phyloP scores from a whole-genome alignment of 2,888 invertebrate species.

The Sphinx pinastri region DNA sequence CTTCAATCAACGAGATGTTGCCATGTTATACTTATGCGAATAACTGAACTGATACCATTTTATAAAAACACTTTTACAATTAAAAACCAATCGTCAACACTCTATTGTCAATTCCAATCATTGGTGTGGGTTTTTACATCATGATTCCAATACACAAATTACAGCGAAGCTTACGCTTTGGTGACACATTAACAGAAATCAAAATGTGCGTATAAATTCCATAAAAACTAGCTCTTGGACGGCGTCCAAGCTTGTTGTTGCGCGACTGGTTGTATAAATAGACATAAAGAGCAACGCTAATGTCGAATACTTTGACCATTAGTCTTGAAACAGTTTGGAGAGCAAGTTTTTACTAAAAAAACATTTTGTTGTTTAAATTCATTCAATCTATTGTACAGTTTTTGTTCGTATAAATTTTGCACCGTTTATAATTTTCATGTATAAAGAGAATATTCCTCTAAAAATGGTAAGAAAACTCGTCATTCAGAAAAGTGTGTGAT shows the following conservation, averaged over 20 bases:
- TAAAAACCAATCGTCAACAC: background rate
- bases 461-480: background rate
- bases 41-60: background rate
- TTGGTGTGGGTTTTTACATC: too few relatives aligned
- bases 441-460: background rate
- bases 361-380: background rate
- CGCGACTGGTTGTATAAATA: slow-evolving; percentile 45
- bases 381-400: background rate
- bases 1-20: slow-evolving; percentile 15
- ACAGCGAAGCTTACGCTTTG: slow-evolving; percentile 31
- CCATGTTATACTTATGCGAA: background rate
- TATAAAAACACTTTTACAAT: background rate
- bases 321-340: slow-evolving; percentile 15
- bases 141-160: slow-evolving; percentile 6
- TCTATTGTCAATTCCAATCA: background rate
- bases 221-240: slow-evolving; percentile 49
- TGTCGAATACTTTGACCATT: slow-evolving; percentile 23
- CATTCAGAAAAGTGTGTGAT: background rate
- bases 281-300: slow-evolving; percentile 22
- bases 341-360: slow-evolving; percentile 15
- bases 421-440: background rate
- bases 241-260: slow-evolving; percentile 45
- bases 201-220: slow-evolving; percentile 46
- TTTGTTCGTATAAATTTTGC: background rate
- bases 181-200: slow-evolving; percentile 39